Percentiles rank a stretch among this genome's conserved stretches.
These are phyloP conservation scores for Parelbella ahira DNA, from an alignment of 2,888 invertebrate species.

Conservation along the genomic window DNA sequence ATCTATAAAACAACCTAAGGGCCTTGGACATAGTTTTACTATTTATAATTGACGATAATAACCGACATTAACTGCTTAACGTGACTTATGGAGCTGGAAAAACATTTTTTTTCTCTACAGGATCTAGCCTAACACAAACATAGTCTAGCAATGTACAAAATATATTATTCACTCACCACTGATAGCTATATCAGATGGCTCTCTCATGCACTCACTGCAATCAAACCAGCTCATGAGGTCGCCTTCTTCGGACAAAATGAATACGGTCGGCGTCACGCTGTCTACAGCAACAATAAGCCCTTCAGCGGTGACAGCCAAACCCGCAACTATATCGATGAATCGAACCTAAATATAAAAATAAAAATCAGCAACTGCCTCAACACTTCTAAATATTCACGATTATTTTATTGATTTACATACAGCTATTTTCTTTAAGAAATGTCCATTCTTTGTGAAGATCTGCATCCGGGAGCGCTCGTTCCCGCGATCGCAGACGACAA, in stretches of 20 bases:
- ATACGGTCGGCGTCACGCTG: constrained; percentile 97
- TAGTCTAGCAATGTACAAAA: too few relatives aligned
- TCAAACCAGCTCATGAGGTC: constrained; percentile 98
- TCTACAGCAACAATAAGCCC: constrained; percentile 98
- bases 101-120: too few relatives aligned
- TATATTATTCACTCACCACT: constrained; percentile 83
- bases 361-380: too few relatives aligned
- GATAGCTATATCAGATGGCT: constrained; percentile 98
- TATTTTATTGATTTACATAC: constrained; percentile 43
- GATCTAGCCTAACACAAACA: too few relatives aligned
- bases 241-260: constrained; percentile 94
- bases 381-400: not conserved
- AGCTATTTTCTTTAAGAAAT: constrained; percentile 97
- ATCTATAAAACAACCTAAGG: too few relatives aligned
- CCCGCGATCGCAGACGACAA: constrained; percentile 98
- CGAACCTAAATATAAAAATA: constrained; percentile 67
- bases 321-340: constrained; percentile 95
- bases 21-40: too few relatives aligned
- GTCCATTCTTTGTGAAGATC: constrained; percentile 97
- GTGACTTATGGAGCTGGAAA: too few relatives aligned
- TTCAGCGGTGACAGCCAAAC: constrained; percentile 94
- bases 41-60: too few relatives aligned
- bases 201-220: constrained; percentile 98
- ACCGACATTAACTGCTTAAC: too few relatives aligned
- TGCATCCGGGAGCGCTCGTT: constrained; percentile 98